A percentile compares a stretch with the other conserved stretches of the same genome.
These are phyloP conservation scores for Cataglyphis cursor DNA, from an alignment of 2,888 invertebrate genomes.

Conservation along the genomic window DNA sequence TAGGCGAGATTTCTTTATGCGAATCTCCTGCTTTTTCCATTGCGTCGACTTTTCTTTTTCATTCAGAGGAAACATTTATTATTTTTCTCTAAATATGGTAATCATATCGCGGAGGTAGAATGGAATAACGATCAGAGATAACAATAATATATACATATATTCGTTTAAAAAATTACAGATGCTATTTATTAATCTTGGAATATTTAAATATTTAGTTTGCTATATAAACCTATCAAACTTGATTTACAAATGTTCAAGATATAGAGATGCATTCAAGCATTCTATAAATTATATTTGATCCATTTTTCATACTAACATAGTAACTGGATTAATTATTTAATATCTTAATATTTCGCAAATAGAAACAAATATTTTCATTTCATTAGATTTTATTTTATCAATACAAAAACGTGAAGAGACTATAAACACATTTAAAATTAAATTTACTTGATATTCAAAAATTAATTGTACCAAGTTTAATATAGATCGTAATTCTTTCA, in stretches of 20 bases:
- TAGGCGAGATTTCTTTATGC: constrained; percentile 39
- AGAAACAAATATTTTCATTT: background rate
- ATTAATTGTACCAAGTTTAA: background rate
- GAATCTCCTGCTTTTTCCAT: background rate
- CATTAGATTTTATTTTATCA: background rate
- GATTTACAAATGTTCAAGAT: background rate
- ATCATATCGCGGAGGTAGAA: background rate
- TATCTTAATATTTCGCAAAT: background rate
- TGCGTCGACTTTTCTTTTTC: constrained; percentile 1
- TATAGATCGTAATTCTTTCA: constrained; percentile 17
- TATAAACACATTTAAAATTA: background rate
- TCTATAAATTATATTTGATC: background rate
- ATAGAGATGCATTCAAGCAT: background rate
- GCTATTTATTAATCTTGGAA: background rate
- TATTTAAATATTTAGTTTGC: background rate
- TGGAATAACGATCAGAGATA: background rate
- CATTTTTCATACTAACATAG: background rate
- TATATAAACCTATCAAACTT: background rate
- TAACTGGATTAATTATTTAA: background rate
- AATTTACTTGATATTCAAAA: background rate
- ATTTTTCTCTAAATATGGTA: constrained; percentile 1
- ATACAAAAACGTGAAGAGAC: background rate
- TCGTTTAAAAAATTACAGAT: background rate
- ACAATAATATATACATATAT: background rate
- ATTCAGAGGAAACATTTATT: background rate